phyloP scores from a whole-genome alignment of 2,888 invertebrate genomes.

The Xanthorhoe designata region DNA sequence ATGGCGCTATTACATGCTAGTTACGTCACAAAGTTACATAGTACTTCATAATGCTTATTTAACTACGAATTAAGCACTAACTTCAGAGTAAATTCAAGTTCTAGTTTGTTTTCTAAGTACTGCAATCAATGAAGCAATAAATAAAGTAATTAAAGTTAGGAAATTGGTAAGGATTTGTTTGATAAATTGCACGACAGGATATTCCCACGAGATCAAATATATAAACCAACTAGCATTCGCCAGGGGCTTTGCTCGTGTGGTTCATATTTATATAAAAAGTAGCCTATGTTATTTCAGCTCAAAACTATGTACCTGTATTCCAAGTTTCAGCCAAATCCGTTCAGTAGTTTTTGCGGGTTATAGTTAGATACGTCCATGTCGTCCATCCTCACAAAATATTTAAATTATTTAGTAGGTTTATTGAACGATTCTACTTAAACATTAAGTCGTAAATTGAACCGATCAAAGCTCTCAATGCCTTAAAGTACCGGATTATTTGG shows the following conservation, averaged over 20 bases:
- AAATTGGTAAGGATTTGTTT: conserved; percentile 27
- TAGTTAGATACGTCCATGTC: no score
- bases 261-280: no score
- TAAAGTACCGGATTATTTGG: conserved; percentile 45
- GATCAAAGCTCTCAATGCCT: conserved; percentile 44
- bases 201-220: conserved; percentile 32
- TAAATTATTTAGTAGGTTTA: neutral
- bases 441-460: conserved; percentile 39
- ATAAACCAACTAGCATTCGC: neutral
- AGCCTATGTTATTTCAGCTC: no score
- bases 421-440: conserved; percentile 32
- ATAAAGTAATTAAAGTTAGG: conserved; percentile 16
- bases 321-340: no score
- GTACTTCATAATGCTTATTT: neutral
- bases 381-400: no score
- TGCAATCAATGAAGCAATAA: conserved; percentile 27
- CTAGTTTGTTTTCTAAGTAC: conserved; percentile 15
- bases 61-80: neutral
- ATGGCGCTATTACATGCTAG: neutral
- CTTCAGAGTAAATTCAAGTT: conserved; percentile 1
- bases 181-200: conserved; percentile 31
- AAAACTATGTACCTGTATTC: no score
- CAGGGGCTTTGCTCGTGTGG: no score
- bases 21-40: neutral
- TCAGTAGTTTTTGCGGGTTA: no score